A percentile compares a stretch with the other conserved stretches of the same genome.
Conservation (phyloP, 1,140 invertebrate genomes). For the Palaemon carinicauda region DNA sequence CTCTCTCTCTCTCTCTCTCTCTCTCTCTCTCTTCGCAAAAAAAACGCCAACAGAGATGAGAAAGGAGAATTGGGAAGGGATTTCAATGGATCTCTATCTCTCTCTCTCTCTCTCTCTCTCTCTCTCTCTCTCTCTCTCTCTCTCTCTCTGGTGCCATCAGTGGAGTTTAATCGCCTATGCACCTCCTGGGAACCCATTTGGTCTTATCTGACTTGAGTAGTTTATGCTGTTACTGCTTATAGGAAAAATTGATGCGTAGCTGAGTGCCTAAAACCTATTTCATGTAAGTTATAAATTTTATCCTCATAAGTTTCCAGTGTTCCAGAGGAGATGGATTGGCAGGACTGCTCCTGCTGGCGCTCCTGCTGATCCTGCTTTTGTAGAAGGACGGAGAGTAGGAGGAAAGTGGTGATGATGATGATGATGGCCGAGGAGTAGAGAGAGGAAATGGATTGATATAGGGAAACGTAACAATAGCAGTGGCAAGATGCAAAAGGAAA, state of each 20-base stretch:
- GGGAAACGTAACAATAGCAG: too few relatives aligned
- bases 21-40: background rate
- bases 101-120: slow-evolving; percentile 5
- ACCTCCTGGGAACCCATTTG: slow-evolving; percentile 1
- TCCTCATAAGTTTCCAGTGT: slow-evolving; percentile 38
- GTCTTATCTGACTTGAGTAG: slow-evolving; percentile 31
- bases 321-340: slow-evolving; percentile 13
- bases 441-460: background rate
- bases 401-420: background rate
- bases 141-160: background rate
- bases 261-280: slow-evolving; percentile 40
- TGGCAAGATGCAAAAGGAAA: too few relatives aligned
- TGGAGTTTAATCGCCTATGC: slow-evolving; percentile 6
- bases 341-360: background rate
- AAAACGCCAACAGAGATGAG: too few relatives aligned
- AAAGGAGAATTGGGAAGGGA: too few relatives aligned
- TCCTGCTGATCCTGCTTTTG: background rate
- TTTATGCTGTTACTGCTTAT: slow-evolving; percentile 39
- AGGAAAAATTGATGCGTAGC: slow-evolving; percentile 44
- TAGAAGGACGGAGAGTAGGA: background rate
- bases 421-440: background rate
- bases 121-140: background rate
- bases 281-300: slow-evolving; percentile 50
- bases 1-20: background rate
- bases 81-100: background rate